Base-by-base conservation (phyloP, 2,797 vertebrate genomes). In the Hoplostethus atlanticus region DNA sequence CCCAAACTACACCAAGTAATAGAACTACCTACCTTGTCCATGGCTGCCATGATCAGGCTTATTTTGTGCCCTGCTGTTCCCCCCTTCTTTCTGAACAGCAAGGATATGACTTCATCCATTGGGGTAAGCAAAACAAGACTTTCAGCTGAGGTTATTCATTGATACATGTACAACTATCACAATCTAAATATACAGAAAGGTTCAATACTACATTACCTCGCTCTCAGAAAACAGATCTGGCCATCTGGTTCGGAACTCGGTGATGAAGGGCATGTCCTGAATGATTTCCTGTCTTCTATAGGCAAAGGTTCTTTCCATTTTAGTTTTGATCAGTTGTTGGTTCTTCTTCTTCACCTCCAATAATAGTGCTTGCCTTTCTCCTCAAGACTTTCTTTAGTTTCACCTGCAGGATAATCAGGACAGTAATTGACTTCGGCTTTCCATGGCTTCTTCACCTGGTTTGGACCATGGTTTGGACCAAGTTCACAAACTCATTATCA, bases 241-340 rank as follows among this genome's bases (percentile, higher is more conserved):
- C 55, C 13, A 63, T 51, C 65, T 57, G 25, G 16, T 25, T 40
- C 42, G 54, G 13, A 74, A 61, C 17, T 74, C 71, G 15, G 38
- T 64, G 0, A 62, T 48, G 57, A 68, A 74, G 0, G 64, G 71
- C 72, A n/a, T 62, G 2, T 61, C 34, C 34, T 36, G 15, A 21
- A 31, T 48, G 0, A 68, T 51, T 47, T 68, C 42, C 2, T 4
- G 50, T 36, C 53, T 31, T 10, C 65, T 51, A 1, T 68, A 16
- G 15, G 65, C 59, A n/a, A 68, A 63, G 4, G 36, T 64, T 34
- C 15, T 52, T 2, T 69, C 65, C 46, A 69, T 69, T 55, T 58
- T 63, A 4, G 0, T 12, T 7, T 53, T 68, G 25, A 64, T 64
- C 15, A 64, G 6, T 42, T 76, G 46, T 1, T 67, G 5, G 57